phyloP scores from a whole-genome alignment of 2,113 vertebrate species.

The Dascyllus trimaculatus region DNA sequence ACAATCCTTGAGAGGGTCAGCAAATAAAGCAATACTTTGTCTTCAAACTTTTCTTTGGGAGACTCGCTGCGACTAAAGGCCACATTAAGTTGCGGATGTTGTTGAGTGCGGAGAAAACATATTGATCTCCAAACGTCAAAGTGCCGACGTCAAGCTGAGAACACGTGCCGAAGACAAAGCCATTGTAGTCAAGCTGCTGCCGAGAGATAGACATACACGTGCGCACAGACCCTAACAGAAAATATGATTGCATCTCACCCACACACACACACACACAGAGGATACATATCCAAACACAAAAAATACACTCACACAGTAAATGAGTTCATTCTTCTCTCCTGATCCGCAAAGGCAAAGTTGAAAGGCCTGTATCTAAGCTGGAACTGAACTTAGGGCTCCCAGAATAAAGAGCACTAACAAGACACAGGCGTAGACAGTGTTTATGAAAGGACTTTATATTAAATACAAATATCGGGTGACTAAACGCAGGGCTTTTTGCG shows the following conservation, averaged over 20 bases:
- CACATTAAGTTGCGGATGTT: background rate
- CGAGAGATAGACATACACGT: conserved; percentile 4
- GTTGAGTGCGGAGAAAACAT: background rate
- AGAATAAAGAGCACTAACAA: background rate
- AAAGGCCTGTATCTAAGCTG: background rate
- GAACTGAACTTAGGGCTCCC: background rate
- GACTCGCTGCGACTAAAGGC: background rate
- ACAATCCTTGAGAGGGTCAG: no score
- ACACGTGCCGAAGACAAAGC: background rate
- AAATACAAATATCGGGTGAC: no score
- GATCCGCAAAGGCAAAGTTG: background rate
- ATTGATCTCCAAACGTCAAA: conserved; percentile 14
- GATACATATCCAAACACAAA: background rate
- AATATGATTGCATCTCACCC: background rate
- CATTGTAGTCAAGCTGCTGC: background rate
- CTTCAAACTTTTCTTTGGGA: background rate
- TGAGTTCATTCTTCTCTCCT: background rate
- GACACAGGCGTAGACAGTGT: background rate
- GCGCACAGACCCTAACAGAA: background rate
- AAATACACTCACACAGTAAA: background rate
- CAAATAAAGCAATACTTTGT: no score
- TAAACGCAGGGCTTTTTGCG: no score
- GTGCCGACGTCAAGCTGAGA: background rate
- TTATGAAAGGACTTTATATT: background rate
- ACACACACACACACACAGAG: background rate